These are phyloP conservation scores for Dioctria linearis DNA, from an alignment of 2,888 invertebrate species.

Conservation along the genomic window DNA sequence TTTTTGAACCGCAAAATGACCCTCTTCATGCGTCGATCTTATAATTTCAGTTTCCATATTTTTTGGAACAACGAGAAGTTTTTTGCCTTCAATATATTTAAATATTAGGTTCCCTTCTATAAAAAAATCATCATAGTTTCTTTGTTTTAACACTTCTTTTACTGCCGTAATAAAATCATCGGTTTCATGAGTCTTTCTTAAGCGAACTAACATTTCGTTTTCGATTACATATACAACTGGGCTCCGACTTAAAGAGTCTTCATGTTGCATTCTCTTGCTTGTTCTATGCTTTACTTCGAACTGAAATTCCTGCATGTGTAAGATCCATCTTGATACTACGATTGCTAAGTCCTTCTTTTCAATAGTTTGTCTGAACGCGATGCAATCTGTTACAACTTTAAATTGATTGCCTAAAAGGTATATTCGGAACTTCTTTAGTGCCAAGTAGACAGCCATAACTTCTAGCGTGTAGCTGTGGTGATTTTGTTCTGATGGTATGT, in stretches of 20 bases:
- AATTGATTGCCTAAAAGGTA: constrained; percentile 62
- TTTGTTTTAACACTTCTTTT: constrained; percentile 45
- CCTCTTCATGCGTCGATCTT: not conserved
- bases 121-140: constrained; percentile 3
- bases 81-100: no score
- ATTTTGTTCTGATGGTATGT: constrained; percentile 60
- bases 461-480: constrained; percentile 65
- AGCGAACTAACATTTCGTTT: constrained; percentile 54
- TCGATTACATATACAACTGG: constrained; percentile 47
- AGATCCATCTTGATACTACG: no score
- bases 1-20: not conserved
- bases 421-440: constrained; percentile 61
- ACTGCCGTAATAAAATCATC: constrained; percentile 13
- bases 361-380: constrained; percentile 62
- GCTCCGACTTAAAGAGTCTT: constrained; percentile 54
- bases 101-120: not conserved
- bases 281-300: constrained; percentile 52
- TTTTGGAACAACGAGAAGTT: not conserved
- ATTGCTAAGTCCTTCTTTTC: constrained; percentile 61
- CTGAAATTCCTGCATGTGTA: constrained; percentile 56
- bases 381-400: constrained; percentile 62
- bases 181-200: no score
- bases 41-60: not conserved
- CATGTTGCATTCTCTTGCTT: constrained; percentile 54
- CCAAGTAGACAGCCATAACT: constrained; percentile 63